Conservation (phyloP, 1,140 invertebrate genomes). For the Aphis craccivora region DNA sequence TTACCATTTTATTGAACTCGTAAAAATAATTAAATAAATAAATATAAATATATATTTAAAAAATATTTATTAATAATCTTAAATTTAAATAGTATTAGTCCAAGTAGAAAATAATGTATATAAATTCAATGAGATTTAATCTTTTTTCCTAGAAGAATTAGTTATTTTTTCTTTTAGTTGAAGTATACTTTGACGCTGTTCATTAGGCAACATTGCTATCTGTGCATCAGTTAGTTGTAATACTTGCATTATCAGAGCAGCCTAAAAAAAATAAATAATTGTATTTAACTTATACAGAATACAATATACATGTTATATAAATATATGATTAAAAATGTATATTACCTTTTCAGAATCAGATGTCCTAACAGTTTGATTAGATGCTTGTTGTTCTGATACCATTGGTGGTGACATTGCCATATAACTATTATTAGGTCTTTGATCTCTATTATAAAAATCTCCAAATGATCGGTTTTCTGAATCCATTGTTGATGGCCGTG, state of each 20-base stretch:
- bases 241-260: constrained; percentile 98
- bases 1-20: background rate
- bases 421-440: background rate
- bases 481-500: constrained; percentile 2
- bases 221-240: constrained; percentile 97
- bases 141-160: constrained; percentile 65
- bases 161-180: constrained; percentile 97
- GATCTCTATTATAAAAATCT: constrained; percentile 8
- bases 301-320: background rate
- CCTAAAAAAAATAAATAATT: constrained; percentile 67
- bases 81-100: background rate
- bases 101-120: background rate
- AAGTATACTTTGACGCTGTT: constrained; percentile 95
- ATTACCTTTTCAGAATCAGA: constrained; percentile 65
- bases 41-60: background rate
- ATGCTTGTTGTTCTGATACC: background rate
- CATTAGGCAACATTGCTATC: constrained; percentile 92
- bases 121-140: background rate
- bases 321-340: background rate
- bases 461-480: constrained; percentile 31
- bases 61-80: background rate
- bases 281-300: background rate
- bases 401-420: background rate
- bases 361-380: background rate
- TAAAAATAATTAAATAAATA: too few relatives aligned